Base-by-base conservation (phyloP, 2,888 invertebrate species). In the Acronicta leporina region DNA sequence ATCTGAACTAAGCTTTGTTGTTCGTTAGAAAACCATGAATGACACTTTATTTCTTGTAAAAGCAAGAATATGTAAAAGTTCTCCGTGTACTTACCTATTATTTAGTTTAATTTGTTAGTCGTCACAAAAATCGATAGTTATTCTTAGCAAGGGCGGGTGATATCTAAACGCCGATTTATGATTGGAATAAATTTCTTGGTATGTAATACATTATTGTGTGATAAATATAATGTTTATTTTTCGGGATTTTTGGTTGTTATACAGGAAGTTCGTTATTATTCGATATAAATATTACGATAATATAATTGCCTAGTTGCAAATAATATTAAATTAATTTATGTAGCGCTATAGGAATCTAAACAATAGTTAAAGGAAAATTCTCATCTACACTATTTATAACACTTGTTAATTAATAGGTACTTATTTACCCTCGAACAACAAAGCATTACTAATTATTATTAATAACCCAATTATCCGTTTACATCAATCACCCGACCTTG, bases 111-210 rank as follows among this genome's bases (percentile, higher is more conserved):
- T 61, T 55, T 56, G 56, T 33, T 33, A 49, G 14, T 50, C 38
- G 30, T 40, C 52, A 42, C 41, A 59, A 40, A 65, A 69, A 77
- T 78, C 75, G 50, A 78, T 75, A 69, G 44, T 51, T 75, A 75
- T 68, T 77, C 51, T 52, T 49, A 65, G 62, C 75, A 77, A 72
- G 77, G 68, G 27, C 65, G 58, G 46, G 33, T 13, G 42, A 49
- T 45, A 16, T 49, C 33, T 38, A 54, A 16, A 45, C 40, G 45
- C 51, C 3, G 27, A 48, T 66, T 72, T 44, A n/a, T 47, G 14
- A 46, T 8, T 56, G 47, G 40, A 9, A 11, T 25, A 10, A 43
- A 41, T 10, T 27, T 40, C 14, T 46, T 16, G 7, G 11, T 33
- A 38, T n/a, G n/a, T 38, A n/a, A 38, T 8, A 38, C 13, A 35